Percentiles rank a stretch among this genome's conserved stretches.
phyloP scores from a whole-genome alignment of 2,888 invertebrate species.

The Sinotaia quadrata region DNA sequence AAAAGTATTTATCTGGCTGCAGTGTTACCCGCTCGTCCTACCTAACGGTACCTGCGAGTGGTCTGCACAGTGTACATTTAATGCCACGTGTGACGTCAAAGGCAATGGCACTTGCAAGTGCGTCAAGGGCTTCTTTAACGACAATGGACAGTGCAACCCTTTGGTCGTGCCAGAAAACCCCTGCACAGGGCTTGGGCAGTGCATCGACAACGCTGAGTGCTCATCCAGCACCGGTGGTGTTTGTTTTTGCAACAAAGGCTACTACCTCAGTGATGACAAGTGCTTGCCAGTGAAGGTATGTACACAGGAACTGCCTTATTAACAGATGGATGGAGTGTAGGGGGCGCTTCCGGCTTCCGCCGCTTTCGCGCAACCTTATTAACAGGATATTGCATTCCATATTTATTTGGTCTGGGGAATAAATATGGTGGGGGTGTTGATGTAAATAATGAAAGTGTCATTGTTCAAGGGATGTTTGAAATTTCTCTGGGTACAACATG shows the following conservation, averaged over 20 bases:
- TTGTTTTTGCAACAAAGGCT: slow-evolving; percentile 28
- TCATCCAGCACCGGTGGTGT: slow-evolving; percentile 9
- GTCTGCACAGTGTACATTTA: slow-evolving; percentile 29
- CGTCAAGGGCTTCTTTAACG: slow-evolving; percentile 20
- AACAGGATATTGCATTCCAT: no score
- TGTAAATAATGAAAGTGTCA: no score
- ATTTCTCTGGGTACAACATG: no score
- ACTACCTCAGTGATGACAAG: slow-evolving; percentile 10
- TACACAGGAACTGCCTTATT: no score
- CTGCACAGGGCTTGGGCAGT: slow-evolving; percentile 29
- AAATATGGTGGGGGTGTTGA: no score
- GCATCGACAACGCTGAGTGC: slow-evolving; percentile 30
- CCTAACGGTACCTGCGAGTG: slow-evolving; percentile 14
- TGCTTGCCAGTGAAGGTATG: slow-evolving; percentile 30
- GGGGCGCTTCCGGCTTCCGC: no score
- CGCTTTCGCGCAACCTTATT: no score
- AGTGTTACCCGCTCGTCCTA: slow-evolving; percentile 12
- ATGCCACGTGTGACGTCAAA: slow-evolving; percentile 24
- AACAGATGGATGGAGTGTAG: no score
- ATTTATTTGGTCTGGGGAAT: no score
- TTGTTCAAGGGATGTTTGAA: no score
- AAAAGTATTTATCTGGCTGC: neutral
- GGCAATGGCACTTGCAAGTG: slow-evolving; percentile 24
- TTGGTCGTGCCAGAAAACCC: slow-evolving; percentile 17
- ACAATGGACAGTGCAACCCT: slow-evolving; percentile 23